Percentiles rank a stretch among this genome's conserved stretches.
phyloP scores from a whole-genome alignment of 2,888 invertebrate genomes.

The Venusia cambrica region DNA sequence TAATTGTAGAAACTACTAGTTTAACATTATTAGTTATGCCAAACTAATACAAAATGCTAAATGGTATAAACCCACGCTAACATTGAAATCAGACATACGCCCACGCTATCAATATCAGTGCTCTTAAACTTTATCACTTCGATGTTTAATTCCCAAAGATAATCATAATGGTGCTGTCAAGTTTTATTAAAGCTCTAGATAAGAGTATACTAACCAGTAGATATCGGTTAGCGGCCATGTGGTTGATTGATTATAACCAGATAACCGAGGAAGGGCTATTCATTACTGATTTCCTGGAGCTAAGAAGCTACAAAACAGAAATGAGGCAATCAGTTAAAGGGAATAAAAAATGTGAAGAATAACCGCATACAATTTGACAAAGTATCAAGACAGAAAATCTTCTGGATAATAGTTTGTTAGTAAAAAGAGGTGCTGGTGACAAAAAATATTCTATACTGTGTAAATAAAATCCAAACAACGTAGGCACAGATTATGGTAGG shows the following conservation, averaged over 20 bases:
- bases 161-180: constrained; percentile 19
- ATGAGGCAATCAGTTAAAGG: too few species aligned
- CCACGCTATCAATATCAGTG: constrained; percentile 7
- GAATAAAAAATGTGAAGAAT: too few species aligned
- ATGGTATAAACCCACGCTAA: constrained; percentile 8
- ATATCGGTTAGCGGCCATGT: constrained; percentile 38
- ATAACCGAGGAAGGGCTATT: constrained; percentile 62
- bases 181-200: constrained; percentile 31
- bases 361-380: too few species aligned
- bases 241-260: constrained; percentile 59
- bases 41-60: constrained; percentile 6
- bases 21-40: too few species aligned
- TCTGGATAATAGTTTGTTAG: too few species aligned
- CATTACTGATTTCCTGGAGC: constrained; percentile 52
- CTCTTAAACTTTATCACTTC: constrained; percentile 9
- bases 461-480: constrained; percentile 56
- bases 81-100: constrained; percentile 8
- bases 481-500: constrained; percentile 42
- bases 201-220: constrained; percentile 45
- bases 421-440: too few species aligned
- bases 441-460: constrained; percentile 24
- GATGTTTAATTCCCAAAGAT: constrained; percentile 15
- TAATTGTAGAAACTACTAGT: too few species aligned
- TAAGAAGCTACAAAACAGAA: background rate
- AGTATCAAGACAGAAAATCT: too few species aligned